These are phyloP conservation scores for Caligus rogercresseyi DNA, from an alignment of 1,140 invertebrate genomes.

Conservation along the genomic window DNA sequence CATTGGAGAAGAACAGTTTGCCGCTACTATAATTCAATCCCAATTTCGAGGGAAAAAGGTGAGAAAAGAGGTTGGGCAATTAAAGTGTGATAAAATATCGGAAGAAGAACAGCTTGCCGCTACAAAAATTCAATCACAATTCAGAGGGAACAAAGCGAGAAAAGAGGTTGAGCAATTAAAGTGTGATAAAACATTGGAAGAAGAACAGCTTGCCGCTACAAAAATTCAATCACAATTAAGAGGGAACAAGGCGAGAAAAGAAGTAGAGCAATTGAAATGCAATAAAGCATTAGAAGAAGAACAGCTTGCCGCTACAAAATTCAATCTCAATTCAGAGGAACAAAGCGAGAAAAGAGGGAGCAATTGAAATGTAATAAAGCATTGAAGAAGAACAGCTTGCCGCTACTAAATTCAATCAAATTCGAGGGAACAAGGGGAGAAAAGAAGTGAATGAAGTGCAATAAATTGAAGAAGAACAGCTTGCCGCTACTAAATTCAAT, in stretches of 20 bases:
- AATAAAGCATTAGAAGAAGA: neutral
- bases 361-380: neutral
- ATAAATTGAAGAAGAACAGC: neutral
- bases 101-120: neutral
- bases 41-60: neutral
- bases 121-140: neutral
- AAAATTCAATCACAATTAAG: neutral
- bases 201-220: neutral
- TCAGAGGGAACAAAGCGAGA: neutral
- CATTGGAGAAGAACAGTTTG: neutral
- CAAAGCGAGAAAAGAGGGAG: neutral
- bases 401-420: neutral
- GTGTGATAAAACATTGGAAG: neutral
- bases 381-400: neutral
- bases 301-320: neutral
- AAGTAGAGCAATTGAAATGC: neutral
- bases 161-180: neutral
- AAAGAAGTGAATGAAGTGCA: neutral
- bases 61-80: too few relatives aligned
- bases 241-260: neutral
- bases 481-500: neutral
- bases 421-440: neutral
- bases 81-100: too few relatives aligned
- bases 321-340: neutral
- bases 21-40: neutral